These are phyloP conservation scores for Pseudorectes ferrugineus DNA, from an alignment of 2,113 vertebrate species.

Conservation along the genomic window DNA sequence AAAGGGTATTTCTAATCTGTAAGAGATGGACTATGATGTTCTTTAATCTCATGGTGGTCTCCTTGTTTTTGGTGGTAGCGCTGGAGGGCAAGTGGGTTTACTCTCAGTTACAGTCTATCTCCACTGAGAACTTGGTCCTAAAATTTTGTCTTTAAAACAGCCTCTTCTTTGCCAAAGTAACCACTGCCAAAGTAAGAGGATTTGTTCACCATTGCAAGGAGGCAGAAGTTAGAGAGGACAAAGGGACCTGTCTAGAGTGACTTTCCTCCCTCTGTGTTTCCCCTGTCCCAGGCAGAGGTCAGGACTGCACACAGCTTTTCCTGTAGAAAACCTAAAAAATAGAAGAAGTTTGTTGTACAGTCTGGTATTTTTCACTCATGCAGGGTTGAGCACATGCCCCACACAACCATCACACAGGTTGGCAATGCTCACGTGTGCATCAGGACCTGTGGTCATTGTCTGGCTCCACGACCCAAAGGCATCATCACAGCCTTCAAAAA, in stretches of 20 bases:
- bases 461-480: background rate
- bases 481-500: background rate
- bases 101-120: background rate
- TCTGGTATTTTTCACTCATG: too few species aligned
- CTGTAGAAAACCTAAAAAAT: background rate
- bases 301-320: background rate
- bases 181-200: background rate
- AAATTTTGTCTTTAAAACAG: background rate
- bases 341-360: too few species aligned
- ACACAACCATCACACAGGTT: background rate
- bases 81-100: background rate
- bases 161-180: background rate
- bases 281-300: background rate
- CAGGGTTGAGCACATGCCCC: accelerated
- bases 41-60: background rate
- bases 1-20: background rate
- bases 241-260: background rate
- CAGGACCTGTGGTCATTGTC: background rate
- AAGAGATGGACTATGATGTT: background rate
- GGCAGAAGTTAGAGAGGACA: background rate
- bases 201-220: background rate
- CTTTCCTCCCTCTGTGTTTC: background rate
- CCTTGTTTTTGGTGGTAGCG: background rate
- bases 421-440: accelerated
- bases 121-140: background rate